These are phyloP conservation scores for Lacerta bilineata DNA, from an alignment of 2,797 vertebrate genomes.

Conservation along the genomic window DNA sequence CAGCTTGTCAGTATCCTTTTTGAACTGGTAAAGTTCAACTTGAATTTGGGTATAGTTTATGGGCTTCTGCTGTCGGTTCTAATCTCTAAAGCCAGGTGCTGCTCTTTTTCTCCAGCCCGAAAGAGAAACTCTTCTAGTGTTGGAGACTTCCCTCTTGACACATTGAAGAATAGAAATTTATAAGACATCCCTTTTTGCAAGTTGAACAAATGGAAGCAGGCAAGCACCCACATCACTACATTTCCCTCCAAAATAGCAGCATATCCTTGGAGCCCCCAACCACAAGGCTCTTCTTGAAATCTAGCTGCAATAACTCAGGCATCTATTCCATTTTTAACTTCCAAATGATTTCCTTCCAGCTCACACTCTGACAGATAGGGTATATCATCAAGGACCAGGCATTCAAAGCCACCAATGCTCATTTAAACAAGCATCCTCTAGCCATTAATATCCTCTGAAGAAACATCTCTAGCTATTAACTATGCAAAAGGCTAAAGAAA, in stretches of 20 bases:
- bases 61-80: no score
- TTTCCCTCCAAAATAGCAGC: not conserved
- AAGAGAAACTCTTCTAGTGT: no score
- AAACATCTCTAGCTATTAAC: not conserved
- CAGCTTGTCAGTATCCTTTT: no score
- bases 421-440: not conserved
- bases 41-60: no score
- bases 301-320: not conserved
- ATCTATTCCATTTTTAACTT: not conserved
- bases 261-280: not conserved
- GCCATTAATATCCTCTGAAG: not conserved
- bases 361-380: not conserved
- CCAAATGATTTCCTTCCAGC: not conserved
- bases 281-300: not conserved
- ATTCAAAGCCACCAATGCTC: not conserved
- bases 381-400: not conserved
- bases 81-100: no score
- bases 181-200: not conserved
- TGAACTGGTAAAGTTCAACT: no score
- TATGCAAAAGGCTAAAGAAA: not conserved
- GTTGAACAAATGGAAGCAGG: not conserved
- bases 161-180: not conserved
- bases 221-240: not conserved
- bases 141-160: no score
- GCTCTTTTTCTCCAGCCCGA: no score